A percentile compares a stretch with the other conserved stretches of the same genome.
Evolutionary conservation across 2,113 vertebrate genomes (phyloP).

Genomic region (Oncorhynchus clarkii): DNA sequence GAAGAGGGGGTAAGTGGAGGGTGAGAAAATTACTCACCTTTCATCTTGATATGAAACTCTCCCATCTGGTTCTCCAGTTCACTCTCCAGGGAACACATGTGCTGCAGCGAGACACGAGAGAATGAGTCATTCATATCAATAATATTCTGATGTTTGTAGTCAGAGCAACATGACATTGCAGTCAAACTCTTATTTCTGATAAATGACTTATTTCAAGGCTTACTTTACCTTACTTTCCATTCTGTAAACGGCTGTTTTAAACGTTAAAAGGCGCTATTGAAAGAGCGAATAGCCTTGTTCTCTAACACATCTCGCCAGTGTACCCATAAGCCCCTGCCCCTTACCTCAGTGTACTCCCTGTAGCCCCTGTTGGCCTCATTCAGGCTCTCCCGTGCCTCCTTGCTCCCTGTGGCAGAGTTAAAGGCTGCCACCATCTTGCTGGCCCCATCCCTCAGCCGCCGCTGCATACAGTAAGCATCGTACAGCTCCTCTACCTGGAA

Average conservation of each 20-base stretch:
- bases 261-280: neutral
- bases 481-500: conserved; percentile 94
- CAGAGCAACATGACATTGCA: neutral
- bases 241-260: neutral
- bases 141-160: neutral
- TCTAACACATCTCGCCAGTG: neutral
- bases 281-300: neutral
- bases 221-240: neutral
- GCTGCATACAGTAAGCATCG: conserved; percentile 95
- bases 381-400: conserved; percentile 91
- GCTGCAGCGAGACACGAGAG: conserved; percentile 66
- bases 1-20: neutral
- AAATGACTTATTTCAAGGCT: neutral
- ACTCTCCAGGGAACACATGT: conserved; percentile 93
- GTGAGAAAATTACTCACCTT: conserved; percentile 78
- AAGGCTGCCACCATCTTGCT: conserved; percentile 98
- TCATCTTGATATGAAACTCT: conserved; percentile 97
- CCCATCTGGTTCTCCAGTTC: conserved; percentile 95
- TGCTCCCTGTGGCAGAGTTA: conserved; percentile 85
- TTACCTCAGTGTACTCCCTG: conserved; percentile 94
- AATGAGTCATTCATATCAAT: neutral
- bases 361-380: conserved; percentile 93
- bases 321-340: conserved; percentile 4
- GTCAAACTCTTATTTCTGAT: neutral
- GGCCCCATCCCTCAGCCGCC: conserved; percentile 90